Conservation (phyloP, 2,113 vertebrate species). For the Xiphias gladius region DNA sequence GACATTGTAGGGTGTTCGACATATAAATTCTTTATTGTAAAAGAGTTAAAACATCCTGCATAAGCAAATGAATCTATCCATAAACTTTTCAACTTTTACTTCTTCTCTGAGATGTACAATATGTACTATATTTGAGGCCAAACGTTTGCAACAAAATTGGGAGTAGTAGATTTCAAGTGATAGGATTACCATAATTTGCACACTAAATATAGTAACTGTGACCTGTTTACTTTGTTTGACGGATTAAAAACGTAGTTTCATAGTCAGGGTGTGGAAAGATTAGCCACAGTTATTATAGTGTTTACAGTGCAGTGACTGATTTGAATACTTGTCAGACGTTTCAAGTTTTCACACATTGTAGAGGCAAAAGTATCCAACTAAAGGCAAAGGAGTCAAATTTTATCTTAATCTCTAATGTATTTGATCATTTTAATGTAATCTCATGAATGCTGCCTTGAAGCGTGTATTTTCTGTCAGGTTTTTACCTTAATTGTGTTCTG, state of each 20-base stretch:
- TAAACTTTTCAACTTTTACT: neutral
- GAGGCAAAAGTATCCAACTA: too few relatives aligned
- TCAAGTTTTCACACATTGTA: constrained; percentile 14
- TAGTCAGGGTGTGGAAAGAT: neutral
- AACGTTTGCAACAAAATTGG: neutral
- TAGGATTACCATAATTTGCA: constrained; percentile 43
- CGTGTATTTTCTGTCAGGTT: constrained; percentile 15
- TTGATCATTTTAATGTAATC: neutral
- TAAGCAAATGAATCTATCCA: neutral
- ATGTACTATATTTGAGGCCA: constrained; percentile 1
- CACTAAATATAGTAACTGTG: constrained; percentile 25
- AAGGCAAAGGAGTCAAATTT: neutral
- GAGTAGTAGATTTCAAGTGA: constrained; percentile 32
- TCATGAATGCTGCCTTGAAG: constrained; percentile 1
- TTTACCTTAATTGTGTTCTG: constrained; percentile 6
- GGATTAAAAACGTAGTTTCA: constrained; percentile 33
- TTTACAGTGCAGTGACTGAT: neutral
- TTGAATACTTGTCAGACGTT: neutral
- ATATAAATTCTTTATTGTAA: neutral
- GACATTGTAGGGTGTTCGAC: neutral
- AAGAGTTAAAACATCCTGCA: neutral
- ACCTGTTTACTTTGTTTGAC: constrained; percentile 18
- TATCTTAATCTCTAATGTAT: neutral
- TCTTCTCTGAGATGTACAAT: neutral
- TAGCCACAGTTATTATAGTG: neutral